Conservation (phyloP, 2,888 invertebrate species). For the Diplolepis rosae region DNA sequence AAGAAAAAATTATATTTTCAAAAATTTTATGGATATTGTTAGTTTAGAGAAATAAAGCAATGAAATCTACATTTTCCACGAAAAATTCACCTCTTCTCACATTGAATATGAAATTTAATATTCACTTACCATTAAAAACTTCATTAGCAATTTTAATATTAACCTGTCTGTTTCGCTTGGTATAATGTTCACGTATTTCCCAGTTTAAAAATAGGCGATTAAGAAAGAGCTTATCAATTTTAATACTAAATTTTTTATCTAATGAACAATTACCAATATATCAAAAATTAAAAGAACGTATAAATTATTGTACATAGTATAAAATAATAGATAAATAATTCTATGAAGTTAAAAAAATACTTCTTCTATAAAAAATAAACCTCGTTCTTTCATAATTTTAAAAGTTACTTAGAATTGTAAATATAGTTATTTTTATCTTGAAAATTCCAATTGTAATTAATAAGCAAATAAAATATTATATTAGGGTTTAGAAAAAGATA, state of each 20-base stretch:
- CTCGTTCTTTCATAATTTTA: not conserved
- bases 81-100: not conserved
- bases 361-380: not conserved
- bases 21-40: not conserved
- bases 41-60: not conserved
- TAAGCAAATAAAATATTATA: not conserved
- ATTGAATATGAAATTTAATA: conserved; percentile 15
- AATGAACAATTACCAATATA: conserved; percentile 4
- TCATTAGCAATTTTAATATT: conserved; percentile 2
- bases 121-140: not conserved
- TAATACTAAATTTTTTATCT: conserved; percentile 11
- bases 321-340: not conserved
- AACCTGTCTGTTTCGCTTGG: not conserved
- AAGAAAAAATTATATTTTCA: conserved; percentile 19
- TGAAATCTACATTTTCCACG: not conserved
- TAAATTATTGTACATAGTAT: conserved; percentile 23
- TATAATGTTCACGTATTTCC: no score
- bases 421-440: conserved; percentile 5
- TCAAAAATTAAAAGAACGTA: not conserved
- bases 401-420: no score
- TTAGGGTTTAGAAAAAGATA: not conserved
- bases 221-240: not conserved
- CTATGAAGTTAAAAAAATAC: not conserved
- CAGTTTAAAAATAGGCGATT: no score
- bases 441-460: not conserved